These are phyloP conservation scores for Molossus alvarezi DNA, from an alignment of 2,797 vertebrate genomes.

Conservation along the genomic window DNA sequence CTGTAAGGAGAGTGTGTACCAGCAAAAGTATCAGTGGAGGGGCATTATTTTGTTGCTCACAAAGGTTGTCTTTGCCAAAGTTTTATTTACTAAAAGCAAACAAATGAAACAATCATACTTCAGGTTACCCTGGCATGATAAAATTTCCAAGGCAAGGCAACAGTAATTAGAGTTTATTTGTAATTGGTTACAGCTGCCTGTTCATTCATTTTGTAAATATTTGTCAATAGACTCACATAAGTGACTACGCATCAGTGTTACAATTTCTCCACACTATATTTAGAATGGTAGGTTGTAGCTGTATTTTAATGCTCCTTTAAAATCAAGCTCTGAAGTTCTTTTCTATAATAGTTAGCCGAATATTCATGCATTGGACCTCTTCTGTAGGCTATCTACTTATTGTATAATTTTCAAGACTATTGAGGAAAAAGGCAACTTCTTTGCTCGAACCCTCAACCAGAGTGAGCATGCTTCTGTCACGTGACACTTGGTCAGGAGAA, in stretches of 20 bases:
- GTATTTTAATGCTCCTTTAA: background rate
- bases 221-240: background rate
- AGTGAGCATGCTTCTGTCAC: background rate
- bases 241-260: background rate
- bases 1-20: background rate
- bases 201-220: background rate
- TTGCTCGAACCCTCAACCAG: background rate
- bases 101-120: background rate
- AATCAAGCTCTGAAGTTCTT: background rate
- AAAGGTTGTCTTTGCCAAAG: background rate
- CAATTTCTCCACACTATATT: background rate
- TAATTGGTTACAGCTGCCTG: background rate
- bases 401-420: background rate
- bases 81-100: constrained; percentile 15
- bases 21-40: background rate
- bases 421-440: background rate
- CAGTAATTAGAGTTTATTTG: constrained; percentile 23
- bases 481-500: background rate
- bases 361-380: background rate
- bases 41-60: background rate
- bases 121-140: background rate
- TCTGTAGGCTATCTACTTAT: background rate
- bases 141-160: background rate
- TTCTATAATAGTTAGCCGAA: background rate
- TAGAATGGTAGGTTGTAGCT: background rate